Evolutionary conservation across 2,888 invertebrate genomes (phyloP).

Genomic region (Lithophane ornitopus): DNA sequence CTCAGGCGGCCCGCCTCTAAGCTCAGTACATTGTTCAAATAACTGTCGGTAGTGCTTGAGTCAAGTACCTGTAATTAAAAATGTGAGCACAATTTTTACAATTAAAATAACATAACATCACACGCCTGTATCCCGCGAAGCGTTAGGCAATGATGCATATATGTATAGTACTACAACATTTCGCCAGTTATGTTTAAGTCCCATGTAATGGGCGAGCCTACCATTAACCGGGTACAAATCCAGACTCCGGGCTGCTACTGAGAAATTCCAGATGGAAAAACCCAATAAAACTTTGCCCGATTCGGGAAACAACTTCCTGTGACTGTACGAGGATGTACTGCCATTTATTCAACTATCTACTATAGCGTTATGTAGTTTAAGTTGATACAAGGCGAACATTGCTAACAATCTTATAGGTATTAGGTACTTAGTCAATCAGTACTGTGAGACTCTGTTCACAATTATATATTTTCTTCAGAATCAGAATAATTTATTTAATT

Average conservation of each 20-base stretch:
- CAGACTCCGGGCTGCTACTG: background rate
- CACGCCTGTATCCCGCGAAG: background rate
- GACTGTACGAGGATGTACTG: background rate
- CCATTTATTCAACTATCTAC: background rate
- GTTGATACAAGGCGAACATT: background rate
- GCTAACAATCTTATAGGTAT: background rate
- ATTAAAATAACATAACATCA: too few relatives aligned
- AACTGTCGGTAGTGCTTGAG: constrained; percentile 29
- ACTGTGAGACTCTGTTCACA: background rate
- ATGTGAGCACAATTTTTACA: background rate
- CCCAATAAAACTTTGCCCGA: background rate
- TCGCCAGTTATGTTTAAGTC: background rate
- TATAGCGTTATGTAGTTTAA: background rate
- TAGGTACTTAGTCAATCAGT: background rate
- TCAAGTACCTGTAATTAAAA: constrained; percentile 70
- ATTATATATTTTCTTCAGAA: background rate
- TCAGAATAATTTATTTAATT: too few relatives aligned
- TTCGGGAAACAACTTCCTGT: background rate
- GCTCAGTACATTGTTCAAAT: constrained; percentile 60
- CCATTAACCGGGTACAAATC: background rate
- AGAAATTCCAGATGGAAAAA: background rate
- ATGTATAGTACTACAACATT: background rate
- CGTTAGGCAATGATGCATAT: background rate
- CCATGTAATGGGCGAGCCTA: background rate
- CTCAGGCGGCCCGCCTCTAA: constrained; percentile 75